These are phyloP conservation scores for Sarcophaga peregrina DNA, from an alignment of 1,140 invertebrate species.

Conservation along the genomic window DNA sequence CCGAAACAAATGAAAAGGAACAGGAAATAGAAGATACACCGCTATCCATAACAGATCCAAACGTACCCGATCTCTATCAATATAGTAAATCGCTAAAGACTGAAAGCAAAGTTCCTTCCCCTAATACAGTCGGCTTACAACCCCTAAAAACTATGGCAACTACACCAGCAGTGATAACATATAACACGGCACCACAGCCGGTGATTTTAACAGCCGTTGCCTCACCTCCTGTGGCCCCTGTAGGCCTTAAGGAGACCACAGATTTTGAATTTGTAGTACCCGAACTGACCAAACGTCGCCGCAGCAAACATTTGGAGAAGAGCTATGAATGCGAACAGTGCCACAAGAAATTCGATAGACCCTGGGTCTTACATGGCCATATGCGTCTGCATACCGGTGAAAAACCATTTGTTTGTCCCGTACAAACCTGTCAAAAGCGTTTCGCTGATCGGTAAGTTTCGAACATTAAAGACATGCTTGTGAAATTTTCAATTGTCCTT, in stretches of 20 bases:
- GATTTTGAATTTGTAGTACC: conserved; percentile 43
- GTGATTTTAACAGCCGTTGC: not conserved
- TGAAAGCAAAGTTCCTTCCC: too few relatives aligned
- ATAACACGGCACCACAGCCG: not conserved
- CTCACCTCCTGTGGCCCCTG: not conserved
- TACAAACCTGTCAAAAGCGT: conserved; percentile 72
- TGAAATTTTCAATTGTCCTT: not conserved
- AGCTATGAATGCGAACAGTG: conserved; percentile 68
- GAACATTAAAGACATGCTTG: not conserved
- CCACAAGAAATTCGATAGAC: conserved; percentile 71
- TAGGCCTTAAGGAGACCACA: not conserved
- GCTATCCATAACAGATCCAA: too few relatives aligned
- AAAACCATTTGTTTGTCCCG: conserved; percentile 75
- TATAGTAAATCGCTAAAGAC: too few relatives aligned
- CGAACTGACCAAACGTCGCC: conserved; percentile 38
- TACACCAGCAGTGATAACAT: too few relatives aligned
- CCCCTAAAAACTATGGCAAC: too few relatives aligned
- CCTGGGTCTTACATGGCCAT: conserved; percentile 79
- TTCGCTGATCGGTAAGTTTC: conserved; percentile 77
- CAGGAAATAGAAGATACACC: not conserved
- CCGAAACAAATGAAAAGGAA: not conserved
- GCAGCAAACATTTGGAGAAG: conserved; percentile 44
- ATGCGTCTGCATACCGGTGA: conserved; percentile 77
- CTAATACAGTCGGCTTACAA: too few relatives aligned
- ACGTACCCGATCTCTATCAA: too few relatives aligned